These are phyloP conservation scores for Drosophila persimilis DNA, from an alignment of 1,140 invertebrate species.

Conservation along the genomic window DNA sequence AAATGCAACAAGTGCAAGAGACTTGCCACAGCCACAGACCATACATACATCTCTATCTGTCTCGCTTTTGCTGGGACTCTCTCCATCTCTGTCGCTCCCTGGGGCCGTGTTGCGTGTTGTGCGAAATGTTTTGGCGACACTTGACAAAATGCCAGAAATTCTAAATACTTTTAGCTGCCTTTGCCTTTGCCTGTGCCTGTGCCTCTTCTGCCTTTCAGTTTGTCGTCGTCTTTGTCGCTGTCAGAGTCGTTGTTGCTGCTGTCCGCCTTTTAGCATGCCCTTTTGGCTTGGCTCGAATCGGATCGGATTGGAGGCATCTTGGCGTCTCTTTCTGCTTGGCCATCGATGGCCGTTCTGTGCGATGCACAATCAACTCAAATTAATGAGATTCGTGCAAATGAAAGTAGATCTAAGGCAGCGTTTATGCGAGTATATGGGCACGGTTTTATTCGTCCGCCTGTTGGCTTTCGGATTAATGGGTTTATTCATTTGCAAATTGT, in stretches of 20 bases:
- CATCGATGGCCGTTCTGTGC: slow-evolving; percentile 6
- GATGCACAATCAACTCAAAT: slow-evolving; percentile 59
- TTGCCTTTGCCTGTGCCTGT: slow-evolving; percentile 1
- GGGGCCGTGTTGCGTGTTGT: slow-evolving; percentile 43
- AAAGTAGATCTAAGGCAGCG: slow-evolving; percentile 21
- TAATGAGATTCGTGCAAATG: slow-evolving; percentile 60
- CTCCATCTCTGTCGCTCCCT: slow-evolving; percentile 5
- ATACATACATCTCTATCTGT: not conserved
- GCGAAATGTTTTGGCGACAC: slow-evolving; percentile 80
- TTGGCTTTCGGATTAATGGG: slow-evolving; percentile 75
- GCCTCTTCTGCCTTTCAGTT: slow-evolving; percentile 43
- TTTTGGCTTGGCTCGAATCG: slow-evolving; percentile 46
- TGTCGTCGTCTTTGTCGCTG: slow-evolving; percentile 62
- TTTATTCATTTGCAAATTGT: slow-evolving; percentile 76
- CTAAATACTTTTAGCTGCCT: slow-evolving; percentile 80
- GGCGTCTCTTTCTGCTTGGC: slow-evolving; percentile 7
- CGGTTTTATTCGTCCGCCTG: slow-evolving; percentile 49
- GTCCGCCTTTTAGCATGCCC: slow-evolving; percentile 47
- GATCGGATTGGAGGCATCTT: slow-evolving; percentile 3
- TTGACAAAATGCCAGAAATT: slow-evolving; percentile 83
- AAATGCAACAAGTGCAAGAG: slow-evolving; percentile 72
- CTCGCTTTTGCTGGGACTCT: too few species aligned
- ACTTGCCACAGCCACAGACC: slow-evolving; percentile 1
- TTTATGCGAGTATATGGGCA: slow-evolving; percentile 42
- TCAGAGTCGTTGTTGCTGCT: slow-evolving; percentile 21